Conservation (phyloP, 2,797 vertebrate species). For the Crocidura indochinensis region DNA sequence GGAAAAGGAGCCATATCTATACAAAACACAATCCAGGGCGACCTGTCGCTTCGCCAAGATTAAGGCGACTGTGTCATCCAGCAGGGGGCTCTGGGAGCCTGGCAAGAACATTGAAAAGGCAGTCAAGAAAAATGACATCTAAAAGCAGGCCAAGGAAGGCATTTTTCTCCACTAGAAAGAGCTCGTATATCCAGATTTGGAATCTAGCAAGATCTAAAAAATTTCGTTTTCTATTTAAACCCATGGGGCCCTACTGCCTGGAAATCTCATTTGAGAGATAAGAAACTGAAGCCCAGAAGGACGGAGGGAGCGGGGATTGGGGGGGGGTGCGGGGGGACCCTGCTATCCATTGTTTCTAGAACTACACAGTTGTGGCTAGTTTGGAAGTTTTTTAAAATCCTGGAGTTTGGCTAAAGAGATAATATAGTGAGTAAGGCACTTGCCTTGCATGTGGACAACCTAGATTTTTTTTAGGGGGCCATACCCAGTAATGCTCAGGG, state of each 20-base stretch:
- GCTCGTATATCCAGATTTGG: background rate
- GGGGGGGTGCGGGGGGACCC: too few relatives aligned
- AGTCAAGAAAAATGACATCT: conserved; percentile 37
- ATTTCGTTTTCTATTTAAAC: conserved; percentile 6
- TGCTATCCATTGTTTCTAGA: too few relatives aligned
- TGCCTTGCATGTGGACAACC: too few relatives aligned
- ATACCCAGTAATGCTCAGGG: too few relatives aligned
- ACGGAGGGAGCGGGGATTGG: too few relatives aligned
- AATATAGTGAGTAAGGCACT: too few relatives aligned
- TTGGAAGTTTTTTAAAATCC: background rate
- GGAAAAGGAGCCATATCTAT: conserved; percentile 96
- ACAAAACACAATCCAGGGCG: conserved; percentile 92
- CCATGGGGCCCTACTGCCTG: too few relatives aligned
- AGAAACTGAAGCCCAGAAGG: too few relatives aligned
- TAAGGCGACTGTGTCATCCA: conserved; percentile 86
- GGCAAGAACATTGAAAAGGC: conserved; percentile 38
- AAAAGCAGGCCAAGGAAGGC: conserved; percentile 4
- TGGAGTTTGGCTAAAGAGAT: background rate
- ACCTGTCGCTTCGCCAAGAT: conserved; percentile 94
- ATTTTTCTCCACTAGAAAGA: conserved; percentile 26
- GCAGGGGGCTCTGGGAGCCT: conserved; percentile 55
- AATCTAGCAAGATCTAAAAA: conserved; percentile 41
- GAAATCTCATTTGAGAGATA: too few relatives aligned
- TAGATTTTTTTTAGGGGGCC: too few relatives aligned
- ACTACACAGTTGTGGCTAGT: background rate